Evolutionary conservation across 2,797 vertebrate species (phyloP), one percentile per base, ranked within the genome.

Genomic region (Aphelocoma californica): DNA sequence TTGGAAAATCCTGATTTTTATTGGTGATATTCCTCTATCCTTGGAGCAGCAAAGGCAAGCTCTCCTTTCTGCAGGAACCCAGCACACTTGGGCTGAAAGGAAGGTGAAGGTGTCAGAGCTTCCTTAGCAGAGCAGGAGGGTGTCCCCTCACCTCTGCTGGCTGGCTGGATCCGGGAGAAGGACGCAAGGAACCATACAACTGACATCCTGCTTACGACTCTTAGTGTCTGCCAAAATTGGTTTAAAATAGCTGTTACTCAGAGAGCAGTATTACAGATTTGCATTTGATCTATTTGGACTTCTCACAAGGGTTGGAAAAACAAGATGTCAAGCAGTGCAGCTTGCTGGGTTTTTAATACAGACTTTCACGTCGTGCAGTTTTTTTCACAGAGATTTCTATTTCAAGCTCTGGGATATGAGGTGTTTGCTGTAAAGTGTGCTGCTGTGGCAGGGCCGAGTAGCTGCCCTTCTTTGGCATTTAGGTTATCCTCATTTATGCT

Each of bases 241-340:
- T 80, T 95, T 92, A 87, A 96, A 96, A 95, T 93, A 94, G 73
- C 45, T 93, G 48, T 90, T 91, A 60, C 71, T 82, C 58, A 6
- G 67, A 77, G 53, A 85, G 32, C 6, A 3, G 16, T 75, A 57
- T 74, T 90, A 54, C 66, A 94, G 70, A 86, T 90, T 73, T 87
- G 16, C 93, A n/a, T 92, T 87, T 64, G 71, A 92, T 64, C 29
- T 95, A 15, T 81, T 86, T 96, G 90, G 78, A 82, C 71, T 88
- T 81, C 32, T 73, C 48, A 36, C 38, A 29, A 48, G 74, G 56
- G 18, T 24, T 88, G 74, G 60, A 93, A 87, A 87, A 82, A 26
- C 1, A 6, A 87, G 74, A 80, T n/a, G 57, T 36, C 42, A 67
- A 85, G 60, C 11, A 32, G 70, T 56, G 88, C 73, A 58, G 42